A percentile compares a stretch with the other conserved stretches of the same genome.
phyloP scores from a whole-genome alignment of 2,797 vertebrate species.

The Pyrocephalus nanus region DNA sequence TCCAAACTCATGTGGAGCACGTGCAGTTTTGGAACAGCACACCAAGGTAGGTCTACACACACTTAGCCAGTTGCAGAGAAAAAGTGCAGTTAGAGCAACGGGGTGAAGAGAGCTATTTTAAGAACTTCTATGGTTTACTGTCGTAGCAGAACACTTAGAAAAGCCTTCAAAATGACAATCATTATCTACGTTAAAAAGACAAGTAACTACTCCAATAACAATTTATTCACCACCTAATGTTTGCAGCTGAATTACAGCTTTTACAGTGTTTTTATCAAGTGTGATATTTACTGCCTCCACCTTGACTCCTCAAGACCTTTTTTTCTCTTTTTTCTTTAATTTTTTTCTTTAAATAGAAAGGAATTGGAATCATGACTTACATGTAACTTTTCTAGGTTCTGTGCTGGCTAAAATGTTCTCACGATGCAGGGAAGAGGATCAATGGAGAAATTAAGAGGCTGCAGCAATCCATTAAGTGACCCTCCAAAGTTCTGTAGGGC shows the following conservation, averaged over 20 bases:
- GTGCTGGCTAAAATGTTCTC: slow-evolving; percentile 77
- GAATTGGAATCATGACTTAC: slow-evolving; percentile 71
- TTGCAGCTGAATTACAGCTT: slow-evolving; percentile 53
- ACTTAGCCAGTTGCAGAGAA: background rate
- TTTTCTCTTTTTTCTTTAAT: accelerated
- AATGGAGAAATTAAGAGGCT: slow-evolving; percentile 70
- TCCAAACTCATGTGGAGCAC: accelerated
- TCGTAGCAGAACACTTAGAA: slow-evolving; percentile 28
- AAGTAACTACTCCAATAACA: slow-evolving; percentile 34
- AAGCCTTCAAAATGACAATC: slow-evolving; percentile 49
- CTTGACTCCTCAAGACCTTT: background rate
- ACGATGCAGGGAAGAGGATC: slow-evolving; percentile 76
- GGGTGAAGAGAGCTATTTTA: slow-evolving; percentile 26
- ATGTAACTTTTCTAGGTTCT: slow-evolving; percentile 79
- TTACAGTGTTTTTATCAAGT: slow-evolving; percentile 43
- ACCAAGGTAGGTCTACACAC: background rate
- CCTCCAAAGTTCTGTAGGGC: slow-evolving; percentile 53
- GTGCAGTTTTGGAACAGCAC: background rate
- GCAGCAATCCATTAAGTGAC: slow-evolving; percentile 79
- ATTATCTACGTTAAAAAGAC: slow-evolving; percentile 52
- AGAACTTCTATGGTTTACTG: background rate
- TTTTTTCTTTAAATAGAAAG: slow-evolving; percentile 43
- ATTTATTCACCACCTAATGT: slow-evolving; percentile 46
- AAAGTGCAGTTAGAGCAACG: background rate
- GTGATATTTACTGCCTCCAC: background rate